Evolutionary conservation across 2,113 vertebrate genomes (phyloP).

Genomic region (Rhegmatorhina hoffmannsi): DNA sequence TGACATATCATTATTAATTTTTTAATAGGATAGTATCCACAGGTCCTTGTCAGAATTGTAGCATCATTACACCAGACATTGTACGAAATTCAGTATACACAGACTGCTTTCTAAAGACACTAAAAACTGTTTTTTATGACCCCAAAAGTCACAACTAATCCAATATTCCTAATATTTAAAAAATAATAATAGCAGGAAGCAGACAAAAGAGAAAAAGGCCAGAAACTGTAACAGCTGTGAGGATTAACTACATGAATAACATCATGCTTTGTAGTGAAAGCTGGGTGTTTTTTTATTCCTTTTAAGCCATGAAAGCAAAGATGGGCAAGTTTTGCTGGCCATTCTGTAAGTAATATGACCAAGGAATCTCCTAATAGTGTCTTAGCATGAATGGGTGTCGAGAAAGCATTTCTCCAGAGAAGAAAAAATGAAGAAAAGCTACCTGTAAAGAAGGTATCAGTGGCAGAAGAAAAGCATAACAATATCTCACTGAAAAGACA

Average conservation of each 20-base stretch:
- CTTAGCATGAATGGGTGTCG: neutral
- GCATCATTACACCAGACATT: neutral
- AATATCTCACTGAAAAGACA: neutral
- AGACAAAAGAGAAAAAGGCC: neutral
- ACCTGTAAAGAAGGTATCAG: neutral
- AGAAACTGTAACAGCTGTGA: neutral
- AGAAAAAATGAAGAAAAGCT: neutral
- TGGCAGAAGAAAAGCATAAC: neutral
- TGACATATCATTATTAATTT: constrained; percentile 56
- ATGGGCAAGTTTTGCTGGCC: neutral
- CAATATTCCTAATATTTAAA: neutral
- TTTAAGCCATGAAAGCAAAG: neutral
- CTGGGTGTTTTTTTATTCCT: neutral
- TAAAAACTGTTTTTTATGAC: neutral
- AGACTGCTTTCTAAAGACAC: neutral
- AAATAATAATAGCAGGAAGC: neutral
- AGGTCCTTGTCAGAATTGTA: neutral
- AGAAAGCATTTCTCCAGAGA: neutral
- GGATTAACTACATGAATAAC: neutral
- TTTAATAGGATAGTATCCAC: constrained; percentile 47
- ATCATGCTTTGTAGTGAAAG: neutral
- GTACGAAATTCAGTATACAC: neutral
- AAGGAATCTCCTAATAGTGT: neutral
- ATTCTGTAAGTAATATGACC: neutral
- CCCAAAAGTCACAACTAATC: neutral